A percentile compares a stretch with the other conserved stretches of the same genome.
phyloP scores from a whole-genome alignment of 2,113 vertebrate genomes.

The Pseudopipra pipra region DNA sequence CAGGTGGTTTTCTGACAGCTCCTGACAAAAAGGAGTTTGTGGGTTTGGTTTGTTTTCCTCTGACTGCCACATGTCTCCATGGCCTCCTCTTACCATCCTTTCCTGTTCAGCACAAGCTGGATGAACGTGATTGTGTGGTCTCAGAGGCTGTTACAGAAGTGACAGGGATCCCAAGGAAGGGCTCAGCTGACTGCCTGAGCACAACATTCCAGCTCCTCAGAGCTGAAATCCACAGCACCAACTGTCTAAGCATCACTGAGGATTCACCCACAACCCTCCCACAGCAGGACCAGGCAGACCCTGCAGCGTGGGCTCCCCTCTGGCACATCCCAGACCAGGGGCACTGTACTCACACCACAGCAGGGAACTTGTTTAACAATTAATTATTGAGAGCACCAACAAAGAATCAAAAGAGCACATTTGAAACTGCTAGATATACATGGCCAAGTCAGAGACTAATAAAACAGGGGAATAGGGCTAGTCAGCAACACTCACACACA shows the following conservation, averaged over 20 bases:
- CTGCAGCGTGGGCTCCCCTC: background rate
- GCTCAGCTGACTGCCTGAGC: background rate
- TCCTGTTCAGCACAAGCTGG: background rate
- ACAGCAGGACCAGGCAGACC: background rate
- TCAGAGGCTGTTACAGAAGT: background rate
- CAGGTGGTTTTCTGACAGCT: background rate
- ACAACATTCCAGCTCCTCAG: fast-evolving
- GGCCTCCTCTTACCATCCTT: background rate
- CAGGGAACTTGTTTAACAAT: fast-evolving
- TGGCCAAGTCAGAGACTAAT: background rate
- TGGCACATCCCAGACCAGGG: background rate
- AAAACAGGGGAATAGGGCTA: background rate
- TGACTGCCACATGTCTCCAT: background rate
- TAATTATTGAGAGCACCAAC: background rate
- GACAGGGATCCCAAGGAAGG: background rate
- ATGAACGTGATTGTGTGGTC: fast-evolving
- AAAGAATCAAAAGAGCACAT: background rate
- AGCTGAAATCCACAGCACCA: background rate
- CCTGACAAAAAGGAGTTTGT: background rate
- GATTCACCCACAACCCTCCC: background rate
- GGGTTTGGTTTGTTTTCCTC: background rate
- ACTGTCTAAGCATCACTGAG: background rate
- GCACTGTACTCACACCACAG: too few species aligned
- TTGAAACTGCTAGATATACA: background rate
- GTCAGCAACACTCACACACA: background rate